Evolutionary conservation across 1,140 invertebrate genomes (phyloP), one percentile per base, ranked within the genome.

Genomic region (Bombus confusus): DNA sequence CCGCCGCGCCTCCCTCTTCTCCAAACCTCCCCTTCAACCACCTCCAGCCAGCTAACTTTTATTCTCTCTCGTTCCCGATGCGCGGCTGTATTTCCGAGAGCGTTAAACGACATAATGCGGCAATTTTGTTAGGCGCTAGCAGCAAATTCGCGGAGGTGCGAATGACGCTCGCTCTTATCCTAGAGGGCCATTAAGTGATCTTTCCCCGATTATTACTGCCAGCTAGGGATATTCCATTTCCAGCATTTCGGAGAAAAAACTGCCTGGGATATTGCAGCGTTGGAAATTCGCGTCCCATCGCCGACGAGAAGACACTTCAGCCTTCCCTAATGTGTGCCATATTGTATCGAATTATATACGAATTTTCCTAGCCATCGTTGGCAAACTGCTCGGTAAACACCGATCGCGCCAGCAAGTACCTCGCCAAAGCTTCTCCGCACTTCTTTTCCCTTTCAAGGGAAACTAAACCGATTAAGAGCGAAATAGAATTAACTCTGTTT

Each of bases 191-290:
- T 91, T 91, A 92, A 87, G 86, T 80, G 85, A 87, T 92, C 86
- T 90, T 88, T 90, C 81, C 57, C 86, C 71, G 79, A 87, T 90
- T 91, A 92, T 92, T 92, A 91, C 85, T 87, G 86, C 79, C 85
- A 86, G 57, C 83, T 43, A 41, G 47, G 64, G 78, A 37, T 47
- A 80, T 73, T 90, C 62, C 69, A 73, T 89, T 89, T 88, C n/a
- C 80, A 43, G 52, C 74, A 22, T 25, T 18, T 1, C 22, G 37
- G 47, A 22, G 68, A 82, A 47, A 87, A 83, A 43, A 59, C 34
- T 41, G 83, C 18, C 31, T 57, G 47, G 69, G 52, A 41, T 85
- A 74, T 82, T 82, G 69, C 18, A 31, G 18, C 47, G 39, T 39
- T 52, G 81, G 31, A 84, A 71, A 78, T 34, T 47, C 47, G 64